A percentile compares a stretch with the other conserved stretches of the same genome.
phyloP scores from a whole-genome alignment of 2,888 invertebrate genomes.

The Mycogona germanica region DNA sequence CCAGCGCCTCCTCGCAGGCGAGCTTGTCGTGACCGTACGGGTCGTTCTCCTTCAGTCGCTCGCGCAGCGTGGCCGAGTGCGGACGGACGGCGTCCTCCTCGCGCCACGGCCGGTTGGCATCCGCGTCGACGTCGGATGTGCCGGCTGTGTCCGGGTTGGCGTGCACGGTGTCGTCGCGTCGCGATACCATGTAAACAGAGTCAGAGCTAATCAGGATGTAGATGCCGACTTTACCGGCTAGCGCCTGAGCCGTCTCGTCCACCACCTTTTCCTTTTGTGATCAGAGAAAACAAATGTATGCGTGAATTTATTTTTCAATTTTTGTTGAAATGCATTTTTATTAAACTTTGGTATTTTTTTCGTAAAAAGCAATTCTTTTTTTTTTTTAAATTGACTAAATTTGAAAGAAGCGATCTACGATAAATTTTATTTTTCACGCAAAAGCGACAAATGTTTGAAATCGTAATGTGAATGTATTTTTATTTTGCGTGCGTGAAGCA shows the following conservation, averaged over 20 bases:
- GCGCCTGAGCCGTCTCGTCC: constrained; percentile 29
- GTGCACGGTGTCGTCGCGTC: constrained; percentile 23
- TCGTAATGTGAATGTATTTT: no score
- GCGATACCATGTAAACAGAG: constrained; percentile 39
- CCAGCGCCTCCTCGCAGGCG: constrained; percentile 34
- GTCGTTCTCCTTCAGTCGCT: constrained; percentile 29
- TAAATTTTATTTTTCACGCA: no score
- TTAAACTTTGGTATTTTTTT: no score
- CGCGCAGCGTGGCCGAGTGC: constrained; percentile 26
- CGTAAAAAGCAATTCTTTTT: no score
- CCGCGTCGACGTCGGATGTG: constrained; percentile 23
- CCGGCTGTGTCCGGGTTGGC: constrained; percentile 12
- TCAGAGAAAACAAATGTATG: no score
- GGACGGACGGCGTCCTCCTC: constrained; percentile 37
- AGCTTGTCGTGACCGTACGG: constrained; percentile 37
- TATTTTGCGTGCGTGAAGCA: no score
- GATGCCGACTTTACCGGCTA: constrained; percentile 30
- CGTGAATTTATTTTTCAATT: no score
- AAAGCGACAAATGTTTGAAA: no score
- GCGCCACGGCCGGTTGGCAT: constrained; percentile 21
- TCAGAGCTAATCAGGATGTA: constrained; percentile 39
- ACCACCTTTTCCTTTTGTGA: constrained; percentile 30
- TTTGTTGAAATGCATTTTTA: no score
- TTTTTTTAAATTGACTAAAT: no score
- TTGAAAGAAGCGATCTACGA: no score